Conservation (phyloP, 2,113 vertebrate species). For the Crotalus helleri region DNA sequence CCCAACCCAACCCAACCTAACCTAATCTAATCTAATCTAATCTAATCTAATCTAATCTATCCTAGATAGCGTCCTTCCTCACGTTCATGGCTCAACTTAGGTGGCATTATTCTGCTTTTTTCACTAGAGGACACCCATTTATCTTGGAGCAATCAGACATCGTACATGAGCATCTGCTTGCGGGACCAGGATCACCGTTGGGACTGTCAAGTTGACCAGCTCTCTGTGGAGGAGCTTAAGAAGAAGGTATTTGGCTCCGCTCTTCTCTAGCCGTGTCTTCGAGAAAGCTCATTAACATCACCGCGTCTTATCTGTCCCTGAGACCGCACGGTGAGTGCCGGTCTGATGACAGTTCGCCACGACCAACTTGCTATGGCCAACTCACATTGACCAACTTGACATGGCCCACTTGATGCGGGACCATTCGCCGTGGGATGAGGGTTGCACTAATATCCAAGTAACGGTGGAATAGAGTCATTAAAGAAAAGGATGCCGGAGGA, state of each 20-base stretch:
- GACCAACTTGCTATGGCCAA: too few relatives aligned
- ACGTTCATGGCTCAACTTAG: too few relatives aligned
- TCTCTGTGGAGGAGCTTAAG: slow-evolving; percentile 82
- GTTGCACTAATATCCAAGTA: neutral
- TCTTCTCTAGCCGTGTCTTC: neutral
- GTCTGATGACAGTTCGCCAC: neutral
- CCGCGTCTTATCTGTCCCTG: neutral
- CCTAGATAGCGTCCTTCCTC: too few relatives aligned
- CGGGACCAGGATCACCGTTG: slow-evolving; percentile 70
- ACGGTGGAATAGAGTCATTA: neutral
- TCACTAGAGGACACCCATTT: slow-evolving; percentile 81
- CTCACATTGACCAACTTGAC: too few relatives aligned
- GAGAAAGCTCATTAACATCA: neutral
- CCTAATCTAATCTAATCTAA: too few relatives aligned
- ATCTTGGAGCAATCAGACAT: slow-evolving; percentile 90
- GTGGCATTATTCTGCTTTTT: slow-evolving; percentile 31
- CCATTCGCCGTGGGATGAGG: neutral
- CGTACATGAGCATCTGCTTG: slow-evolving; percentile 94
- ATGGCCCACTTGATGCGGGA: too few relatives aligned
- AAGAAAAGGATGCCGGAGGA: neutral
- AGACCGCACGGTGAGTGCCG: neutral
- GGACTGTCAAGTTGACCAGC: slow-evolving; percentile 74
- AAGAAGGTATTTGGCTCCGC: slow-evolving; percentile 72
- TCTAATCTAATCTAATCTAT: too few relatives aligned
- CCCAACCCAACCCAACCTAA: too few relatives aligned